phyloP scores from a whole-genome alignment of 2,113 vertebrate genomes.

The Entelurus aequoreus region DNA sequence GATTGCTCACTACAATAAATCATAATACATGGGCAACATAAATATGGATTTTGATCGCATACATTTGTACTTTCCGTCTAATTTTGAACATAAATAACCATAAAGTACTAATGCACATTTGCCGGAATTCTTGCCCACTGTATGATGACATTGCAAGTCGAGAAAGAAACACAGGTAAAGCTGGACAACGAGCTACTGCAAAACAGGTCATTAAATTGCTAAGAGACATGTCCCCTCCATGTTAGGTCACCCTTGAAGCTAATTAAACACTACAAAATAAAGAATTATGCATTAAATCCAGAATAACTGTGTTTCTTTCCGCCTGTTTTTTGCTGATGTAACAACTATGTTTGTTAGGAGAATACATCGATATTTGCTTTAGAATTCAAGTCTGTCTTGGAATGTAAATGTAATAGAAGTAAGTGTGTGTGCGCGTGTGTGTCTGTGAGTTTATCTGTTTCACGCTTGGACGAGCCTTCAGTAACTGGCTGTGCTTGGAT shows the following conservation, averaged over 20 bases:
- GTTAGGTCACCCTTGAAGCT: not conserved
- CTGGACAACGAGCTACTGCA: slow-evolving; percentile 9
- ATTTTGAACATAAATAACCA: not conserved
- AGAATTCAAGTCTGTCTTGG: slow-evolving; percentile 11
- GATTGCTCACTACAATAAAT: slow-evolving; percentile 5
- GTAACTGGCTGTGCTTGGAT: slow-evolving; percentile 59
- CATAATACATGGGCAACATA: slow-evolving; percentile 13
- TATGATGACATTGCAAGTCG: slow-evolving; percentile 23
- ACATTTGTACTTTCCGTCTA: not conserved
- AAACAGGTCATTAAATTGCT: not conserved
- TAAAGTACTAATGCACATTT: not conserved
- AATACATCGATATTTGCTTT: slow-evolving; percentile 14
- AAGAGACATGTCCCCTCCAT: not conserved
- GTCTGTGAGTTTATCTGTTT: slow-evolving; percentile 15
- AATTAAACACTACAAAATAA: not conserved
- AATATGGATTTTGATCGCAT: slow-evolving; percentile 8
- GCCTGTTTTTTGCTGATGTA: not conserved
- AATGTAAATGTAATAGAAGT: slow-evolving; percentile 12
- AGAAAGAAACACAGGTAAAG: slow-evolving; percentile 51
- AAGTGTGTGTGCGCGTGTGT: slow-evolving; percentile 22
- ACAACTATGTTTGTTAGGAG: not conserved
- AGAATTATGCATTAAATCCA: slow-evolving; percentile 3
- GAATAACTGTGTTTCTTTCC: slow-evolving; percentile 45
- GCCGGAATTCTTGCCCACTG: not conserved
- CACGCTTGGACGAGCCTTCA: slow-evolving; percentile 18